A percentile compares a stretch with the other conserved stretches of the same genome.
phyloP scores from a whole-genome alignment of 2,113 vertebrate genomes.

The Peromyscus maniculatus region DNA sequence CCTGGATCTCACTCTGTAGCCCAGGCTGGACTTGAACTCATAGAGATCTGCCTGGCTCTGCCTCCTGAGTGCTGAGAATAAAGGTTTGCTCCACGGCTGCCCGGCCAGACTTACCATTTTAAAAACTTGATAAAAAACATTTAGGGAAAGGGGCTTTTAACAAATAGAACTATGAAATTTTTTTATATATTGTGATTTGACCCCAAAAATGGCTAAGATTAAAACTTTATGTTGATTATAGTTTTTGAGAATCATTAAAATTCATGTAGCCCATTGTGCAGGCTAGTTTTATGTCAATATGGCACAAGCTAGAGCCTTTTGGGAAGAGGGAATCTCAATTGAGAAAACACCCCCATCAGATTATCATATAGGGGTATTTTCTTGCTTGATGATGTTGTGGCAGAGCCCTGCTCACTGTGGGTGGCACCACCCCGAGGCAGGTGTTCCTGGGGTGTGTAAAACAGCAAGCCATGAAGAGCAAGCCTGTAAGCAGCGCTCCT shows the following conservation, averaged over 20 bases:
- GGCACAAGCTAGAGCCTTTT: neutral
- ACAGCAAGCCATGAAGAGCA: neutral
- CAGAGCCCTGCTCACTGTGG: neutral
- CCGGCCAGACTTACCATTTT: neutral
- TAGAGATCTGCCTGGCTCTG: too few species aligned
- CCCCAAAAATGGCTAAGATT: conserved; percentile 31
- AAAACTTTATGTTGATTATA: conserved; percentile 35
- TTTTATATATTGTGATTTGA: conserved; percentile 9
- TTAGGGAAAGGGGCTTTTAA: neutral
- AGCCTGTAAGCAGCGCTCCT: neutral
- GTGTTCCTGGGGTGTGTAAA: neutral
- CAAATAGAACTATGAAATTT: conserved; percentile 15
- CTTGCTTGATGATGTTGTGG: neutral
- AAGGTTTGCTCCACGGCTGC: too few species aligned
- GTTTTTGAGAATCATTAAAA: neutral
- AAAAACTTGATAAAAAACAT: neutral
- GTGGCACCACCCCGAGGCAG: neutral
- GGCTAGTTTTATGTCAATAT: neutral
- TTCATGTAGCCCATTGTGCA: too few species aligned
- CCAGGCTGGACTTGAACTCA: too few species aligned
- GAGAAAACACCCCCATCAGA: neutral
- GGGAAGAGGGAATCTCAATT: neutral
- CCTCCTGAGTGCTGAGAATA: too few species aligned
- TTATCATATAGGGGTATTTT: neutral
- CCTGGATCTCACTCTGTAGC: too few species aligned